Base-by-base conservation (phyloP, 2,113 vertebrate genomes). In the Zosterops lateralis region DNA sequence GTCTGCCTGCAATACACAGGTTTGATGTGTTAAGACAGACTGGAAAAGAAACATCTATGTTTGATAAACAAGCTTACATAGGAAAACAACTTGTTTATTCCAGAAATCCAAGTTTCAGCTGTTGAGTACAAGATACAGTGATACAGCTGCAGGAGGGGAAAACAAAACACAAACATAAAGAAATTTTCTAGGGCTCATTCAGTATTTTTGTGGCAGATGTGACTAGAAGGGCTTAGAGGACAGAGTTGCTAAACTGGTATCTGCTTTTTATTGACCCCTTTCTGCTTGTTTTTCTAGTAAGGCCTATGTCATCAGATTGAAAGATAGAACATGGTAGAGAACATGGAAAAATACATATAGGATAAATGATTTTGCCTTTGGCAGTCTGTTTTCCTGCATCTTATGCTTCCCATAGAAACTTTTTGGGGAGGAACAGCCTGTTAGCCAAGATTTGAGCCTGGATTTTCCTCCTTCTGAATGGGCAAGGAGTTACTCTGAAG, bases 41-140 rank as follows among this genome's bases (percentile, higher is more conserved):
- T 0, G 28, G 10, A 14, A 19, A 45, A 40, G 6, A n/a, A 73
- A 38, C 29, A 73, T 20, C 14, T 7, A 15, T 0, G 0, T 68
- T 68, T 44, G 29, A 54, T 32, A 81, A 81, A 72, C 11, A 72
- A 72, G 4, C 21, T 62, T 44, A 9, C 10, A 32, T 44, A 64
- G 17, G 12, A 45, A 83, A 83, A 50, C 3, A 44, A 5, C 10
- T 38, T 1, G 0, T 50, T 66, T 79, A 12, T 47, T 65, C 51
- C 34, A 42, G 17, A 77, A 64, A 45, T 16, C 21, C 1, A 40
- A 18, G 6, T 29, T 89, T 57, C 22, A 44, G 3, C 10, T 85
- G 17, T 54, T 38, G 6, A 15, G 28, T 26, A 29, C 4, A 40
- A 68, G 29, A 2, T 14, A n/a, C 14, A n/a, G 17, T 4, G 13